phyloP scores from a whole-genome alignment of 2,797 vertebrate genomes.

The Mastacembelus armatus region DNA sequence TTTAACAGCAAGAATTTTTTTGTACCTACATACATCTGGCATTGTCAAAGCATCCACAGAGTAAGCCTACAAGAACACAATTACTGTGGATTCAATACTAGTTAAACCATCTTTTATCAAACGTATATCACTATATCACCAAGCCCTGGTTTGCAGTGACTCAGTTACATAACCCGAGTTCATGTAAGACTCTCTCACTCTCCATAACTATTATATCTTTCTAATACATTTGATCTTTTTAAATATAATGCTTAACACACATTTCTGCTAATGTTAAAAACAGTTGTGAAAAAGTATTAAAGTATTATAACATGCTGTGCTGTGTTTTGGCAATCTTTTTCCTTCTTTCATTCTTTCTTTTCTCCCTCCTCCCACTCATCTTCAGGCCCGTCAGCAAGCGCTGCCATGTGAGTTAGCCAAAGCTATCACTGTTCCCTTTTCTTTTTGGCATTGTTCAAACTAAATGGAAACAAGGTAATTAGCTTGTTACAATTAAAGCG shows the following conservation, averaged over 20 bases:
- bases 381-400: slow-evolving; percentile 62
- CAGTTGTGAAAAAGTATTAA: not conserved
- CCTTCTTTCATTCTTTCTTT: slow-evolving; percentile 1
- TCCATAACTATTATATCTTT: too few relatives aligned
- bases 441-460: slow-evolving; percentile 98
- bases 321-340: not conserved
- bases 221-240: too few relatives aligned
- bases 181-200: too few relatives aligned
- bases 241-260: too few relatives aligned
- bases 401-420: slow-evolving; percentile 64
- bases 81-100: not conserved
- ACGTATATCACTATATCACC: not conserved
- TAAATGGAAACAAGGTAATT: slow-evolving; percentile 99
- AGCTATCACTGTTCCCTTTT: slow-evolving; percentile 88
- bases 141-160: not conserved
- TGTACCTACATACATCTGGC: too few relatives aligned
- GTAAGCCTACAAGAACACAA: not conserved
- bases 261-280: too few relatives aligned
- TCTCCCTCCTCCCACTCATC: slow-evolving; percentile 10
- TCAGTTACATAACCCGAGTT: slow-evolving; percentile 1
- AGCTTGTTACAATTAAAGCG: slow-evolving; percentile 99
- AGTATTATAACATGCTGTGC: not conserved
- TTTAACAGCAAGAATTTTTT: too few relatives aligned
- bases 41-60: too few relatives aligned
- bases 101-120: too few relatives aligned